Evolutionary conservation across 2,113 vertebrate genomes (phyloP).

Genomic region (Chrysemys picta): DNA sequence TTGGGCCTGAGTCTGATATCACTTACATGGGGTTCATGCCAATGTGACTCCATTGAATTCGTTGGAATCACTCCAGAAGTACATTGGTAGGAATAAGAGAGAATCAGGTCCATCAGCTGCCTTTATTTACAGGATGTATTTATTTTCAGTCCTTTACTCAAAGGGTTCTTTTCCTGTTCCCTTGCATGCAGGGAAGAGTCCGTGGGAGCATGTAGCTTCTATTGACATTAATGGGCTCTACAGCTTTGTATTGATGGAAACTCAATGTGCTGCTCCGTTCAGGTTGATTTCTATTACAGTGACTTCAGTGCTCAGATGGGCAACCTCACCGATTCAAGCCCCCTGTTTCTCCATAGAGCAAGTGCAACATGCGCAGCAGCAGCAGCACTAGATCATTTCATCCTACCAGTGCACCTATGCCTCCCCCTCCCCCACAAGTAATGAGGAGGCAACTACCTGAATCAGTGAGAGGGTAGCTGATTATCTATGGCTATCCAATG

Average conservation of each 20-base stretch:
- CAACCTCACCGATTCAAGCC: background rate
- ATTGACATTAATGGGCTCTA: background rate
- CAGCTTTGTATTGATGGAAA: rapidly evolving
- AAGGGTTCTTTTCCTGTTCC: background rate
- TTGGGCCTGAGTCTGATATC: background rate
- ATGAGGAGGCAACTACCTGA: rapidly evolving
- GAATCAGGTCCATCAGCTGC: background rate
- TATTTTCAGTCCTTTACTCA: background rate
- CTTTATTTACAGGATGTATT: background rate
- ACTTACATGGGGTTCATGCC: background rate
- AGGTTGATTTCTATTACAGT: background rate
- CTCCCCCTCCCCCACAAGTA: rapidly evolving
- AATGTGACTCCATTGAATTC: background rate
- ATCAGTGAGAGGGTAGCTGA: rapidly evolving
- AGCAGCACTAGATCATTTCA: background rate
- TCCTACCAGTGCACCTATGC: rapidly evolving
- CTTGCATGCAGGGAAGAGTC: background rate
- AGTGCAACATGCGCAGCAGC: background rate
- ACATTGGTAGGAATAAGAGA: background rate
- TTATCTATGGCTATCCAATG: background rate
- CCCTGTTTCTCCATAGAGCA: background rate
- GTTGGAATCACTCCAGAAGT: slow-evolving; percentile 8
- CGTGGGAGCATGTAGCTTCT: background rate
- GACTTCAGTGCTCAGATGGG: background rate
- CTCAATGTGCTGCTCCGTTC: background rate